Base-by-base conservation (phyloP, 1,140 invertebrate species). In the Drosophila orosa region DNA sequence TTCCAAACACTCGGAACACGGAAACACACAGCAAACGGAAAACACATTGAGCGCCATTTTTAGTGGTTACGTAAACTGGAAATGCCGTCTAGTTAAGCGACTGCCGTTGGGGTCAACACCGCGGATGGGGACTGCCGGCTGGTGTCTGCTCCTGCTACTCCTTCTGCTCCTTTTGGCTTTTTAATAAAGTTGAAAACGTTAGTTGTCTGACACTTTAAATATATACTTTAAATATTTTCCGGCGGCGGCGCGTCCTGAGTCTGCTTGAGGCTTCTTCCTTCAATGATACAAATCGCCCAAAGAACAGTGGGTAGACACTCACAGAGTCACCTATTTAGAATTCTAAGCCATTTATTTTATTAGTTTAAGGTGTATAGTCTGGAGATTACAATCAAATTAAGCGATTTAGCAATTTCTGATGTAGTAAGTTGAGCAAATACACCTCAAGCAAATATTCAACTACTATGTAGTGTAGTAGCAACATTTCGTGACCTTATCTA, bases 41-140 rank as follows among this genome's bases (percentile, higher is more conserved):
- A 61, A 42, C 74, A 78, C 55, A 61, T 78, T 57, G 57, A 77
- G 74, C 74, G 63, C 74, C 56, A 78, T 73, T 72, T 81, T 82
- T 72, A 71, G 68, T 73, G 84, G 79, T 89, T 87, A 89, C 84
- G 84, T 87, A 87, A 87, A 87, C 86, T 89, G 80, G 74, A 79
- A 77, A 44, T 65, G 50, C 67, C 47, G 74, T 63, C 66, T 75
- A 65, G 62, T 62, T 75, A 33, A 66, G 45, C 54, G 42, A 17
- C 45, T 22, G 47, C 27, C 27, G 15, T 25, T 33, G 63, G 63
- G 67, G 67, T 69, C 65, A 54, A 40, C 66, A 25, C 31, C 45
- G 22, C 29, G 1, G 15, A 31, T 15, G 29, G 48, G 22, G 48
- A 22, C 29, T 33, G 29, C 48, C 48, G 48, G 48, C 29, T 52